These are phyloP conservation scores for cattle (Bos taurus) DNA, from an alignment of 2,113 vertebrate genomes.

Conservation along the genomic window DNA sequence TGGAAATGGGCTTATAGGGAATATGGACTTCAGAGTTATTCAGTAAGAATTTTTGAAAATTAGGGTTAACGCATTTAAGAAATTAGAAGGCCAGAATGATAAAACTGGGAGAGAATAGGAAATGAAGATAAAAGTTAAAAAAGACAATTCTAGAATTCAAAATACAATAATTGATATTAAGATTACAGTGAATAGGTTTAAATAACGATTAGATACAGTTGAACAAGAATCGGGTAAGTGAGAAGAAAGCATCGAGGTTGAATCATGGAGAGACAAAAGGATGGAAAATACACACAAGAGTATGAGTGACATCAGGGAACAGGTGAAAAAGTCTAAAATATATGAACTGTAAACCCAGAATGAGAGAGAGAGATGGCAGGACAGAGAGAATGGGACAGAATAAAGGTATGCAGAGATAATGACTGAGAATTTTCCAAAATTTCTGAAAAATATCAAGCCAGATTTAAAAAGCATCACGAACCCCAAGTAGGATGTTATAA, in stretches of 20 bases:
- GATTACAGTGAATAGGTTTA: not conserved
- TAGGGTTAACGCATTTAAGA: not conserved
- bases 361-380: not conserved
- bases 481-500: not conserved
- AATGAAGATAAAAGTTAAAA: not conserved
- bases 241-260: not conserved
- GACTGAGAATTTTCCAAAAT: not conserved
- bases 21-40: not conserved
- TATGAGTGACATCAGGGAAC: not conserved
- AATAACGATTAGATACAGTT: not conserved
- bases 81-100: not conserved
- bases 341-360: not conserved
- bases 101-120: not conserved
- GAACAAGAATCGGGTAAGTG: not conserved
- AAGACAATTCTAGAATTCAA: not conserved
- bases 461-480: not conserved
- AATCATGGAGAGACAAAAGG: not conserved
- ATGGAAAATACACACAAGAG: not conserved
- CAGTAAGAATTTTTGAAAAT: not conserved
- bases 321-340: not conserved
- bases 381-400: not conserved
- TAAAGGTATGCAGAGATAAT: not conserved
- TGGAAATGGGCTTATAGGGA: not conserved
- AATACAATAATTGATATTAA: not conserved
- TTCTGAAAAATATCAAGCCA: not conserved